Base-by-base conservation (phyloP, 2,113 vertebrate genomes). In the Myocastor coypus region DNA sequence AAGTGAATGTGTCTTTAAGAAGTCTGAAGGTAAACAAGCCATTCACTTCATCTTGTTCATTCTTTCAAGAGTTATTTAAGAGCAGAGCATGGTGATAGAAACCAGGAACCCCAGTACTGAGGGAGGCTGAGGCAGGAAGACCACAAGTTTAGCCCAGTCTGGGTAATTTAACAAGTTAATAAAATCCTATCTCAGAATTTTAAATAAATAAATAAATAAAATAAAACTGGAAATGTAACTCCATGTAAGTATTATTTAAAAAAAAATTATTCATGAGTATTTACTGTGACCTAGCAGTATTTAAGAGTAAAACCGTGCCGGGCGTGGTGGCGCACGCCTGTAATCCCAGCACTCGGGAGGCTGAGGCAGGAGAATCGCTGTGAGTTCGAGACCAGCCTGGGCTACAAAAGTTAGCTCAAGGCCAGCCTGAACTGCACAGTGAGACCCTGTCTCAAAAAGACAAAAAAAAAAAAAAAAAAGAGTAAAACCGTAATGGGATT, bases 21-120 rank as follows among this genome's bases (percentile, higher is more conserved):
- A 93, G 42, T 73, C 19, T 75, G 40, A 87, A 92, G 24, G 78
- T 66, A 78, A 61, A 92, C 37, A 55, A 96, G 28, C 46, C 61
- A 37, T 86, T 94, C 34, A 55, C 71, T 95, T 91, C 14, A 17
- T 89, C 55, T 85, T 82, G 3, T 37, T 95, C 50, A 73, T 75
- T 89, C 11, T 96, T 85, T 91, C 19, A 57, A 10, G 52, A 66
- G 14, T 80, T 81, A 55, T n/a, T 94, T 96, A 22, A 34, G 77
- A 80, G 32, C 50, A 34, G 30, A 19, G 50, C 32, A 55, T 55
- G 17, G 77, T 80, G 77, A 50, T 22, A 34, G 30, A 80, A 32
- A 80, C 3, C 46, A 32, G 77, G 30, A 80, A 80, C 52, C 46
- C 77, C 30, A 80, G 30, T 17, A 34, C 30, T 50, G 40, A 32